Evolutionary conservation across 2,888 invertebrate genomes (phyloP).

Genomic region (Tetranychus piercei): DNA sequence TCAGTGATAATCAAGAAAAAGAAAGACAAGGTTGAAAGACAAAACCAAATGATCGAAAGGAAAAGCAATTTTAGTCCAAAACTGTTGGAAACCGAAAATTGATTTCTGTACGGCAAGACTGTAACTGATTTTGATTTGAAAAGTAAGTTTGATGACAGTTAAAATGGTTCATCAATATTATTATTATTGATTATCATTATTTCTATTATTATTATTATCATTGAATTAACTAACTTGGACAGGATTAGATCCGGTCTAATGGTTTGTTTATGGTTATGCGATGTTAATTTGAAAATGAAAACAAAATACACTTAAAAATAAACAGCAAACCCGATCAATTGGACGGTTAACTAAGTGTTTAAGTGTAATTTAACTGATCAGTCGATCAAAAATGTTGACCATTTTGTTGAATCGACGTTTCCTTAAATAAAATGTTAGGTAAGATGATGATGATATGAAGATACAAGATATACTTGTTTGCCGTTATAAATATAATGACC

Average conservation of each 20-base stretch:
- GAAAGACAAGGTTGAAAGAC: neutral
- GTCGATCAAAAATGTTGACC: neutral
- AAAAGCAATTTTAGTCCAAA: neutral
- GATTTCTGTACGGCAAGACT: no score
- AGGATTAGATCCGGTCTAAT: neutral
- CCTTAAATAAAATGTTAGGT: neutral
- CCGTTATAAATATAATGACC: neutral
- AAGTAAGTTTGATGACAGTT: no score
- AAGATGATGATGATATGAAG: neutral
- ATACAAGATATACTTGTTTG: neutral
- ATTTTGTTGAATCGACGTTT: neutral
- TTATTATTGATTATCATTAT: neutral
- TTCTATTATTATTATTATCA: neutral
- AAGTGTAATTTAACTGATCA: neutral
- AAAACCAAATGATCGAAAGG: neutral
- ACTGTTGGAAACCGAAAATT: no score
- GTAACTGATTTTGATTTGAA: no score
- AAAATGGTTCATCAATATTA: no score
- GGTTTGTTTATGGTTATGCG: neutral
- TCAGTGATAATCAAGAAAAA: neutral
- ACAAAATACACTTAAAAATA: neutral
- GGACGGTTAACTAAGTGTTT: neutral
- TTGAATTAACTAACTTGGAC: neutral
- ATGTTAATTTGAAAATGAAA: neutral
- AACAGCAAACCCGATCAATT: neutral